Base-by-base conservation (phyloP, 2,113 vertebrate genomes). In the Hippoglossus stenolepis region DNA sequence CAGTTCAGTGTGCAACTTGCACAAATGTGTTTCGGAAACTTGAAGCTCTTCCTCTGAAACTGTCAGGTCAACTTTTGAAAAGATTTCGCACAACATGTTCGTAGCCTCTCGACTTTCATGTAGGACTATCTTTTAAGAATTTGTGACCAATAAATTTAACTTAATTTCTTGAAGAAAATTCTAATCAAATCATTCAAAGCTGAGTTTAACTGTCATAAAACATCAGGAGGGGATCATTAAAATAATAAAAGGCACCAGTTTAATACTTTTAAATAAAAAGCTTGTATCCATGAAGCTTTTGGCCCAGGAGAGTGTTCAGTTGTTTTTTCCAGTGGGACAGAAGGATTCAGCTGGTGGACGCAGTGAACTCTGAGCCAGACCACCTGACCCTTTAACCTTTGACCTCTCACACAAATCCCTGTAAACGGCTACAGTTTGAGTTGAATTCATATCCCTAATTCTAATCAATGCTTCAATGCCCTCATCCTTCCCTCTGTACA, bases 291-390 rank as follows among this genome's bases (percentile, higher is more conserved):
- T n/a, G 51, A 14, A 54, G 2, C 20, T 17, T 18, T 4, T 56
- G 11, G 1, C 20, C 14, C 15, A 17, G 28, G n/a, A 47, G 17
- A 12, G 40, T 45, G 14, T 11, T 58, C 31, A 31, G 6, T 7
- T n/a, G 21, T 60, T 0, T 0, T 1, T 69, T 82, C 54, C 3
- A 35, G 14, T 4, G 31, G 26, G 13, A 49, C 15, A 51, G 60
- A 62, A 43, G 11, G 26, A 60, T 9, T 60, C n/a, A 9, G 47
- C 71, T 65, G 70, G 67, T 54, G n/a, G 75, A 80, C 40, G 70
- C 79, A 10, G 43, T 89, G 84, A 87, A 72, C 87, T 73, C 79
- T 60, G 90, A 91, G 67, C 70, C 87, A 81, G 65, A 87, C 75
- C 59, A 23, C 74, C 24, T 85, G 68, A 81, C 74, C 62, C 28